Evolutionary conservation across 2,113 vertebrate species (phyloP).

Genomic region (Caloenas nicobarica): DNA sequence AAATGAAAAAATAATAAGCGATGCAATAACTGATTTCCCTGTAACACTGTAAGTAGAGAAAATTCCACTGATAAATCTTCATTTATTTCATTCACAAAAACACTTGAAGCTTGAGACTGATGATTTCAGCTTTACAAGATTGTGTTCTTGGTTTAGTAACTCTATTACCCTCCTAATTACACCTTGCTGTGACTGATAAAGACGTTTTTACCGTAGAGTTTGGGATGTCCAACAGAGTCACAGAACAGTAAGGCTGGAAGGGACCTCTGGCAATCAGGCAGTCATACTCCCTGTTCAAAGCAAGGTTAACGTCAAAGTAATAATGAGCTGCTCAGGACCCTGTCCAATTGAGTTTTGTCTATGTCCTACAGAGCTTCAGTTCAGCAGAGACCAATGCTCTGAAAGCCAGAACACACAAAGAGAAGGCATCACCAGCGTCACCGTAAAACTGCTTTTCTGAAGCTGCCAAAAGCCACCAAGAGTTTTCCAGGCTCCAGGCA

Average conservation of each 20-base stretch:
- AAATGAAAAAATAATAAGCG: slow-evolving; percentile 10
- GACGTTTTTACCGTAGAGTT: background rate
- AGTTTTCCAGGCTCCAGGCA: background rate
- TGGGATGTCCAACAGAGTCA: background rate
- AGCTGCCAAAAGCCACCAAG: background rate
- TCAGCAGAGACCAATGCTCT: background rate
- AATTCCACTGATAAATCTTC: background rate
- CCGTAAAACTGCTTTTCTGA: background rate
- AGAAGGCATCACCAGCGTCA: background rate
- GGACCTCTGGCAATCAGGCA: background rate
- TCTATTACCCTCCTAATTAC: slow-evolving; percentile 9
- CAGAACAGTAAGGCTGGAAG: background rate
- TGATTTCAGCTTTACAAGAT: background rate
- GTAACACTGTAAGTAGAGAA: background rate
- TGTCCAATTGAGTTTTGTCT: background rate
- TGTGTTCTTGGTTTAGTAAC: background rate
- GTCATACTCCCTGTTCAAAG: background rate
- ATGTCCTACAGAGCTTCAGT: background rate
- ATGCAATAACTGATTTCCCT: background rate
- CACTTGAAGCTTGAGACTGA: background rate
- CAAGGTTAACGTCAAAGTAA: background rate
- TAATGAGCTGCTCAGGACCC: background rate
- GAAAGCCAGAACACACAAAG: background rate
- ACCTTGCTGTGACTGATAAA: slow-evolving; percentile 12
- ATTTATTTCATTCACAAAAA: slow-evolving; percentile 17